phyloP scores from a whole-genome alignment of 2,113 vertebrate genomes.

The Dascyllus trimaculatus region DNA sequence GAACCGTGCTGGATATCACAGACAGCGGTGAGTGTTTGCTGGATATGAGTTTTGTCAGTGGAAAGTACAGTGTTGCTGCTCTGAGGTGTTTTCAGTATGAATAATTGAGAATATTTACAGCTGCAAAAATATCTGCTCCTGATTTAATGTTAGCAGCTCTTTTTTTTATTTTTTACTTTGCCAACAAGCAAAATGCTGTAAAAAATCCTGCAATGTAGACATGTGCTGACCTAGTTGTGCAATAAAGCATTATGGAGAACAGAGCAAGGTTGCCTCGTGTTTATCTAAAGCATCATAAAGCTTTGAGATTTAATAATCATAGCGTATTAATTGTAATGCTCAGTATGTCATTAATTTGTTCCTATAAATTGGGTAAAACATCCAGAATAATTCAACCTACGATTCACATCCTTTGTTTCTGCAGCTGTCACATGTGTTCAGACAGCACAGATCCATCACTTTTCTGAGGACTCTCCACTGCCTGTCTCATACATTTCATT shows the following conservation, averaged over 20 bases:
- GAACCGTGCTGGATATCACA: constrained; percentile 16
- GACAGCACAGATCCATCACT: not conserved
- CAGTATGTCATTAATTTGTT: not conserved
- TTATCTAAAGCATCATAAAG: not conserved
- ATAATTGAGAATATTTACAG: constrained; percentile 40
- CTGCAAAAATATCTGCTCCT: constrained; percentile 22
- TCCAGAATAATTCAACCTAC: too few relatives aligned
- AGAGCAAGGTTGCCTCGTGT: constrained; percentile 7
- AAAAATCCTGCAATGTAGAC: constrained; percentile 27
- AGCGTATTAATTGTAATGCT: not conserved
- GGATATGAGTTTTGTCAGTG: constrained; percentile 1
- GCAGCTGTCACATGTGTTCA: not conserved
- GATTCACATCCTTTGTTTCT: not conserved
- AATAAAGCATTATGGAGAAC: constrained; percentile 33
- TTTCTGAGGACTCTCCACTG: not conserved
- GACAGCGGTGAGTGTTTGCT: not conserved
- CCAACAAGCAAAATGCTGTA: not conserved
- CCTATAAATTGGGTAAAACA: not conserved
- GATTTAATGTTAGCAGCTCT: not conserved
- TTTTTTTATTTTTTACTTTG: not conserved
- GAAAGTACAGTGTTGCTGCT: constrained; percentile 50
- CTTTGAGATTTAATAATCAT: not conserved
- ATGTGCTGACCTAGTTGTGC: constrained; percentile 50
- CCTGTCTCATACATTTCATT: not conserved
- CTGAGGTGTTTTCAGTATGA: constrained; percentile 46